Evolutionary conservation across 2,797 vertebrate species (phyloP), one percentile per base, ranked within the genome.

Genomic region (Amazona ochrocephala): DNA sequence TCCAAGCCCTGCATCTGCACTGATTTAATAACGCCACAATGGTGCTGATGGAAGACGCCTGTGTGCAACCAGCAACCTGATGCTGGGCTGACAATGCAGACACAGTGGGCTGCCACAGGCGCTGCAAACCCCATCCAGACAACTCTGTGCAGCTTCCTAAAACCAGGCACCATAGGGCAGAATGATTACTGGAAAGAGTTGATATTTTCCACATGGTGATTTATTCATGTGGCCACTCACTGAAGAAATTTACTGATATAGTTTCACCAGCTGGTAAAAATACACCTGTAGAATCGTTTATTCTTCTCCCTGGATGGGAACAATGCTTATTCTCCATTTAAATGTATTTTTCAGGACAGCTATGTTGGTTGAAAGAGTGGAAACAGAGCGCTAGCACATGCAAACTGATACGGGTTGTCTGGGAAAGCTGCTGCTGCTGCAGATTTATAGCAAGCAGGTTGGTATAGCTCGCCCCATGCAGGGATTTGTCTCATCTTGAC

Each of bases 211-310:
- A 84, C 37, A n/a, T 80, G 82, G 60, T 45, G 48, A 72, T 91
- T 64, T 75, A 26, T 58, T 88, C 87, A 50, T 10, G 15, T 53
- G 77, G 45, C 62, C 53, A 27, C 45, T 95, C 37, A 14, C 42
- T 92, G 56, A 89, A 89, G 74, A 82, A 84, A 86, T 76, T 47
- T 48, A 32, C 51, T 27, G 76, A 54, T 81, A 90, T 4, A n/a
- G 67, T 76, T 94, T 94, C 64, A 90, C 73, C 95, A 95, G 94
- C 74, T 95, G 95, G 66, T 76, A 77, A 86, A 94, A 88, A 50
- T 23, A 77, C 48, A 62, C 60, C 80, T 66, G 73, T 68, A 71
- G 51, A 91, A 95, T 84, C 71, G 19, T 51, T 97, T 86, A 86
- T 91, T 93, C n/a, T 60, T 73, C 61, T 82, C 77, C 64, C 20